phyloP scores from a whole-genome alignment of 2,797 vertebrate genomes.

The Fistularia tabacaria region DNA sequence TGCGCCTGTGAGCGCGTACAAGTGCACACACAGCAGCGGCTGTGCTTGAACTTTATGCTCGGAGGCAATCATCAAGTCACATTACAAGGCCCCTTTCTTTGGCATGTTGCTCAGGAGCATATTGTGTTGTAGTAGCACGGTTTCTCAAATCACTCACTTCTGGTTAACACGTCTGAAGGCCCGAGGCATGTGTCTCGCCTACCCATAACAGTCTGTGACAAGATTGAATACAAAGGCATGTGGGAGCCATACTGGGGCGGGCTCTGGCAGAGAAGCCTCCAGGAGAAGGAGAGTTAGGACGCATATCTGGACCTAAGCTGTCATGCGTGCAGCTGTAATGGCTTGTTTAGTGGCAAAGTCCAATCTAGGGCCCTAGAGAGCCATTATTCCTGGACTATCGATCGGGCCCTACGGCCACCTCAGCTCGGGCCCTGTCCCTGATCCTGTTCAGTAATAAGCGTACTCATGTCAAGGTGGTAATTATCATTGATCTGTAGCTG shows the following conservation, averaged over 20 bases:
- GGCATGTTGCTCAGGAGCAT: constrained; percentile 54
- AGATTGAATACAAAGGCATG: constrained; percentile 70
- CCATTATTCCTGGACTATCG: constrained; percentile 93
- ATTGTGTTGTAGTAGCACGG: constrained; percentile 62
- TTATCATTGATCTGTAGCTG: constrained; percentile 96
- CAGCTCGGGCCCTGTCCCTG: constrained; percentile 82
- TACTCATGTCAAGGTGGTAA: constrained; percentile 97
- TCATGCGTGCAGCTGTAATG: constrained; percentile 81
- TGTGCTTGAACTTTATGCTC: constrained; percentile 65
- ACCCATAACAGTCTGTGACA: constrained; percentile 64
- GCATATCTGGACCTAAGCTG: constrained; percentile 82
- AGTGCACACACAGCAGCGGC: constrained; percentile 34
- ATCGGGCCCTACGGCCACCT: constrained; percentile 79
- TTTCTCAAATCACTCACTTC: constrained; percentile 70
- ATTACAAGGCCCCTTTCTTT: constrained; percentile 54
- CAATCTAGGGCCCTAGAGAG: constrained; percentile 85
- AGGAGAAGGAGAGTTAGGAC: constrained; percentile 75
- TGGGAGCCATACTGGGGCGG: constrained; percentile 66
- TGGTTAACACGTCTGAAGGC: constrained; percentile 72
- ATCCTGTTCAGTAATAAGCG: constrained; percentile 99
- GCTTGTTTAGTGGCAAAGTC: constrained; percentile 89
- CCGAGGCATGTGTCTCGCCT: constrained; percentile 70
- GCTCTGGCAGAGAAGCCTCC: constrained; percentile 64
- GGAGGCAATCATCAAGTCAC: constrained; percentile 70
- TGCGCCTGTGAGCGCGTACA: constrained; percentile 17